A percentile compares a stretch with the other conserved stretches of the same genome.
Evolutionary conservation across 2,113 vertebrate species (phyloP).

Genomic region (Galbula dea): DNA sequence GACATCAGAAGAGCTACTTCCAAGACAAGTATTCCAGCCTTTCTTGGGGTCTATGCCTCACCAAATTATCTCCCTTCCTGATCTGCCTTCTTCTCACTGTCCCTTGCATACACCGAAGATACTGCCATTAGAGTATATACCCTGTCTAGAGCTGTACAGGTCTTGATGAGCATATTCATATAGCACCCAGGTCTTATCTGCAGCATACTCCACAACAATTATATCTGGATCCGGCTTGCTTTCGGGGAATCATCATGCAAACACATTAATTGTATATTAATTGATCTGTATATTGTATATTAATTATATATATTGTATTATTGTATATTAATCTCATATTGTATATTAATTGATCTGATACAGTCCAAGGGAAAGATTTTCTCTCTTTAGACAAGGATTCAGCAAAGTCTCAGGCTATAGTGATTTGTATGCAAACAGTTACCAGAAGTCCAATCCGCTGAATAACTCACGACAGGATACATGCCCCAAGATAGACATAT

Average conservation of each 20-base stretch:
- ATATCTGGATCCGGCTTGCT: background rate
- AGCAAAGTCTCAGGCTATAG: background rate
- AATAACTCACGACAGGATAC: background rate
- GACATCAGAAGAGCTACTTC: background rate
- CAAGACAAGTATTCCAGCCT: background rate
- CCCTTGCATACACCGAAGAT: background rate
- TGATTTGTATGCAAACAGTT: background rate
- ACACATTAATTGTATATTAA: background rate
- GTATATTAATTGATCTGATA: background rate
- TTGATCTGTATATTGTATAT: too few species aligned
- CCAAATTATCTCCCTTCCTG: background rate
- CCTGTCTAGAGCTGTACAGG: background rate
- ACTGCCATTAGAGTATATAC: too few species aligned
- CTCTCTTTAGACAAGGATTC: background rate
- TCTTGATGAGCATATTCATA: rapidly evolving
- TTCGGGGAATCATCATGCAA: background rate
- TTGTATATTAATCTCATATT: too few species aligned
- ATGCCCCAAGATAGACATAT: constrained; percentile 17
- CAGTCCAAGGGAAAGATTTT: background rate
- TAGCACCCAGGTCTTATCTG: background rate
- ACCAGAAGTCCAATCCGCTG: background rate
- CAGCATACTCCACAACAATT: background rate
- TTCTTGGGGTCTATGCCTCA: background rate
- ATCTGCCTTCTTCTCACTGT: background rate
- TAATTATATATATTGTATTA: too few species aligned